These are phyloP conservation scores for Oenanthe oenanthe DNA, from an alignment of 2,113 vertebrate species.

Conservation along the genomic window DNA sequence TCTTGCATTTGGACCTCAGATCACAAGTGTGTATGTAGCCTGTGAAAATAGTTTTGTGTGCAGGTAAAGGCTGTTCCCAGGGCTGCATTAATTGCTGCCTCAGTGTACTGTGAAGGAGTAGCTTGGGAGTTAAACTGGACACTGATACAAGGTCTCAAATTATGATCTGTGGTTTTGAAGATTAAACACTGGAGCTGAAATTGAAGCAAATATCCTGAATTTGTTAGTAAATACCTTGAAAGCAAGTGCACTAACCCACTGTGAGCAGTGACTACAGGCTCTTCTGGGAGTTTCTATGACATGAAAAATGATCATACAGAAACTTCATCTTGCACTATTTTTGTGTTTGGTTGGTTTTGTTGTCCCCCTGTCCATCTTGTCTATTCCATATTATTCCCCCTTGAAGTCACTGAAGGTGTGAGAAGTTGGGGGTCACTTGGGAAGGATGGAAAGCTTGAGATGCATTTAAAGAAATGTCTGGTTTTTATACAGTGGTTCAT, in stretches of 20 bases:
- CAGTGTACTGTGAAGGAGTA: background rate
- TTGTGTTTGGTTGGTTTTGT: background rate
- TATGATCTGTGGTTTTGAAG: background rate
- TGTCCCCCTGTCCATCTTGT: background rate
- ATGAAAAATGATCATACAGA: background rate
- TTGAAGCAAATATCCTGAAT: background rate
- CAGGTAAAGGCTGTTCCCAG: background rate
- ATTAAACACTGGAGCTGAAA: background rate
- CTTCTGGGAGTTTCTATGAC: background rate
- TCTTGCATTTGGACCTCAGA: background rate
- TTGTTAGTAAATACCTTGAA: background rate
- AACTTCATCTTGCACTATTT: background rate
- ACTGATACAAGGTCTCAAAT: background rate
- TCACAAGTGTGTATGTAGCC: background rate
- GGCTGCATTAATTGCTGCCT: background rate
- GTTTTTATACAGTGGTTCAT: background rate
- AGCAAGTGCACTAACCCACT: background rate
- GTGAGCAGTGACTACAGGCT: background rate
- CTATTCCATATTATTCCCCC: fast-evolving
- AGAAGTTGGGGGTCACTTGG: fast-evolving
- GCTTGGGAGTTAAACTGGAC: background rate
- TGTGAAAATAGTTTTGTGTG: background rate
- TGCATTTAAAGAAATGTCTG: fast-evolving
- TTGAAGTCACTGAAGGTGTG: background rate
- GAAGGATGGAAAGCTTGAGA: background rate